Evolutionary conservation across 2,113 vertebrate species (phyloP).

Genomic region (Bathybates hornii): DNA sequence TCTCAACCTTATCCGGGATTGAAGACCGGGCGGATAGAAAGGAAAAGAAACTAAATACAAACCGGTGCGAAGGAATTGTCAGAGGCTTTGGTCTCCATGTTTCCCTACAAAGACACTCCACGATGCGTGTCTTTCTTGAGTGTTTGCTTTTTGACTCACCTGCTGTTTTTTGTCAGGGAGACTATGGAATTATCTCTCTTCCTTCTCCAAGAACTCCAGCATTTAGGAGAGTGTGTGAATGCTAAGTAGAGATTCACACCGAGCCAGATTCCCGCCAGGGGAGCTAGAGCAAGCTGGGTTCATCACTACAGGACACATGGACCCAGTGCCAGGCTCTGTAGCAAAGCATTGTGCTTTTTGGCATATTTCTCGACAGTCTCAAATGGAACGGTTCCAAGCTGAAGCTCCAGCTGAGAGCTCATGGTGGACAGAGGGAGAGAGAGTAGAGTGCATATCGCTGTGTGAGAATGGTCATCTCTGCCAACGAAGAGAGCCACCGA

Average conservation of each 20-base stretch:
- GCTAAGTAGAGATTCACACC: slow-evolving; percentile 12
- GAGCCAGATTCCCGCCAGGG: slow-evolving; percentile 24
- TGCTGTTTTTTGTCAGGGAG: background rate
- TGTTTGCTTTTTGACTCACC: background rate
- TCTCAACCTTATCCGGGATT: slow-evolving; percentile 20
- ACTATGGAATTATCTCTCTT: background rate
- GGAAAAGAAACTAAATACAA: background rate
- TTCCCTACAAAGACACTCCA: background rate
- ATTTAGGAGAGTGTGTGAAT: background rate
- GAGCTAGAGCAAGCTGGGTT: slow-evolving; percentile 37
- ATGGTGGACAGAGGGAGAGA: slow-evolving; percentile 36
- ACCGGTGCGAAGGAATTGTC: background rate
- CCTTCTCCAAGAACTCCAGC: background rate
- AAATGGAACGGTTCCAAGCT: slow-evolving; percentile 41
- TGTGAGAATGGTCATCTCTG: slow-evolving; percentile 30
- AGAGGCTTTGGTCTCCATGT: background rate
- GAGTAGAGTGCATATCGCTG: slow-evolving; percentile 19
- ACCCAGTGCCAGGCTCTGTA: slow-evolving; percentile 20
- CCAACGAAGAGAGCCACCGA: slow-evolving; percentile 38
- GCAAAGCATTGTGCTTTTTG: slow-evolving; percentile 41
- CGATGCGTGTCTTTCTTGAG: background rate
- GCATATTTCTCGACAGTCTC: slow-evolving; percentile 31
- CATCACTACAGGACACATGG: slow-evolving; percentile 24
- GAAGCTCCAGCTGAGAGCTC: slow-evolving; percentile 41
- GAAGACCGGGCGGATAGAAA: background rate